These are phyloP conservation scores for Elaeidobius kamerunicus DNA, from an alignment of 2,888 invertebrate species.

Conservation along the genomic window DNA sequence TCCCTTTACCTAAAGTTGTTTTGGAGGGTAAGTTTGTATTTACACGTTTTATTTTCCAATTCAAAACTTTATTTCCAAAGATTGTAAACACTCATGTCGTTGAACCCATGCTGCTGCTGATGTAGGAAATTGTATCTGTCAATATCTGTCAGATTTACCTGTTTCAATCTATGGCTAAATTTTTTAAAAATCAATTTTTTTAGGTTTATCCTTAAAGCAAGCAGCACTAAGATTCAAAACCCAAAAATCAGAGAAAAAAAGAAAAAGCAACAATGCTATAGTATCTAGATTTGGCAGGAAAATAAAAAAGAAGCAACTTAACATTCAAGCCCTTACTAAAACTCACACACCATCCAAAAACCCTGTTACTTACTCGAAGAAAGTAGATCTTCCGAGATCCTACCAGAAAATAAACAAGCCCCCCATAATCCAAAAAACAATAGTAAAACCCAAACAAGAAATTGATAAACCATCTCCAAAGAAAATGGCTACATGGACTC, in stretches of 20 bases:
- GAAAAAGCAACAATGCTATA: conserved; percentile 19
- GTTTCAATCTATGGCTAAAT: background rate
- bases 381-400: no score
- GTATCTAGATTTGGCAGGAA: conserved; percentile 29
- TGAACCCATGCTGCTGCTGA: no score
- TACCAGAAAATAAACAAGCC: background rate
- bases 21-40: conserved; percentile 28
- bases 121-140: no score
- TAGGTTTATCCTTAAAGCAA: conserved; percentile 28
- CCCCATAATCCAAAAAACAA: background rate
- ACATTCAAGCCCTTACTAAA: conserved; percentile 6
- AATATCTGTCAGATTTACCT: no score
- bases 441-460: background rate
- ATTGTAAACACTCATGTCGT: no score
- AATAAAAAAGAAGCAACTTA: conserved; percentile 24
- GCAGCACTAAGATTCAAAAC: conserved; percentile 18
- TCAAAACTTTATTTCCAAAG: no score
- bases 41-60: no score
- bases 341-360: background rate
- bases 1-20: conserved; percentile 30
- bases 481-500: conserved; percentile 8
- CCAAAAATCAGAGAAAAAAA: conserved; percentile 19
- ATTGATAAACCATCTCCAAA: conserved; percentile 1
- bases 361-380: background rate
- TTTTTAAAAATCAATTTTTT: no score